Base-by-base conservation (phyloP, 1,140 invertebrate genomes). In the Aphaenogaster ashmeadi region DNA sequence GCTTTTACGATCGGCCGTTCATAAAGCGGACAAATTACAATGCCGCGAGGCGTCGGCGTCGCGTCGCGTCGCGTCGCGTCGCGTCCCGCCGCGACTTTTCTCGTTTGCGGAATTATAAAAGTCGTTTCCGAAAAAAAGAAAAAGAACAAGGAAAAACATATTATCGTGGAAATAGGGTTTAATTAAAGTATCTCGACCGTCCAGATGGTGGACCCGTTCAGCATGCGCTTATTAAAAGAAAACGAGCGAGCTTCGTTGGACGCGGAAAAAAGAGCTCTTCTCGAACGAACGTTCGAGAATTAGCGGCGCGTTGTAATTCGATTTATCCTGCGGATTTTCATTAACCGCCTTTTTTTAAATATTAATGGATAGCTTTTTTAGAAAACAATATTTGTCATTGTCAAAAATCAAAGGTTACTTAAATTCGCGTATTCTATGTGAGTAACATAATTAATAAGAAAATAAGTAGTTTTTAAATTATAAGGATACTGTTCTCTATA, bases 121-220 rank as follows among this genome's bases (percentile, higher is more conserved):
- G 67, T 58, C 77, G 62, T 71, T 83, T 50, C 5, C 15, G 52
- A 38, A 50, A 60, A 41, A 41, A 44, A 27, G 33, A 27, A 27
- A 38, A 21, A n/a, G 7, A 58, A 54, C 27, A 11, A 27, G 36
- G 47, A 75, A 87, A 81, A 89, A 72, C 79, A n/a, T 71, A 83
- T 87, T 89, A 74, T 88, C 81, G 87, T 67, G 78, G 72, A 87
- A 90, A 88, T 90, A 56, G 80, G 62, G 74, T 83, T 88, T 90
- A 90, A 91, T 91, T 91, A 91, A 91, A 91, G 86, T 90, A 90
- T 90, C 75, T 83, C 56, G 41, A 13, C 27, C 60, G 41, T 33
- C 54, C 88, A 89, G 84, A 87, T 87, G 89, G 74, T 77, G 69
- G 36, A 15, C 15, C 62, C 74, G 72, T 44, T 62, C 27, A 11